These are phyloP conservation scores for Rapana venosa DNA, from an alignment of 2,888 invertebrate genomes.

Conservation along the genomic window DNA sequence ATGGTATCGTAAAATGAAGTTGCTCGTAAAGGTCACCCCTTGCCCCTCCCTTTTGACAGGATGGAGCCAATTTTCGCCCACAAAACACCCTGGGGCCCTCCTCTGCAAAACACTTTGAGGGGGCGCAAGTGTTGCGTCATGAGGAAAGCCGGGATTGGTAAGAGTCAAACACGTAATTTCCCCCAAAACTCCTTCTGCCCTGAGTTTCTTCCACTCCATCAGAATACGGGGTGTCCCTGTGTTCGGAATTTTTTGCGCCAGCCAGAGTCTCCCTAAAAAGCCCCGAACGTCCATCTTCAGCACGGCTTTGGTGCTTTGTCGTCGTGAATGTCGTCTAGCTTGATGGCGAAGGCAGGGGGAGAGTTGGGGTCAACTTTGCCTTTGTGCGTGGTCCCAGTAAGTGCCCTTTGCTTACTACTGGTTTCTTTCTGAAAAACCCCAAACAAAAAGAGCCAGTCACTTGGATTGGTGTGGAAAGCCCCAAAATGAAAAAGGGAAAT, in stretches of 20 bases:
- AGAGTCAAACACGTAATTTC: slow-evolving; percentile 23
- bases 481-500: too few relatives aligned
- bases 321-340: slow-evolving; percentile 13
- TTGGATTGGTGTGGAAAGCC: too few relatives aligned
- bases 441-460: too few relatives aligned
- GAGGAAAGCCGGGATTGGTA: slow-evolving; percentile 21
- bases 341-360: slow-evolving; percentile 10
- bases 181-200: slow-evolving; percentile 21
- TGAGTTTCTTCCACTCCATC: slow-evolving; percentile 25
- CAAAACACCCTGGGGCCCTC: not conserved
- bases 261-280: slow-evolving; percentile 16
- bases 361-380: slow-evolving; percentile 15
- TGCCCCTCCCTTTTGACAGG: not conserved
- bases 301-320: slow-evolving; percentile 14
- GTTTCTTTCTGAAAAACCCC: not conserved
- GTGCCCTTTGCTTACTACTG: not conserved
- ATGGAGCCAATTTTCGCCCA: slow-evolving; percentile 20
- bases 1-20: too few relatives aligned
- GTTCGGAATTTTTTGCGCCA: slow-evolving; percentile 22
- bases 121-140: slow-evolving; percentile 19
- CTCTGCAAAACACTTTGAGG: slow-evolving; percentile 16
- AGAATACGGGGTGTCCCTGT: slow-evolving; percentile 26
- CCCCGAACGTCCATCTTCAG: not conserved
- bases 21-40: too few relatives aligned
- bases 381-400: not conserved